Evolutionary conservation across 2,888 invertebrate genomes (phyloP), one percentile per base, ranked within the genome.

Genomic region (Apocheima hispidaria): DNA sequence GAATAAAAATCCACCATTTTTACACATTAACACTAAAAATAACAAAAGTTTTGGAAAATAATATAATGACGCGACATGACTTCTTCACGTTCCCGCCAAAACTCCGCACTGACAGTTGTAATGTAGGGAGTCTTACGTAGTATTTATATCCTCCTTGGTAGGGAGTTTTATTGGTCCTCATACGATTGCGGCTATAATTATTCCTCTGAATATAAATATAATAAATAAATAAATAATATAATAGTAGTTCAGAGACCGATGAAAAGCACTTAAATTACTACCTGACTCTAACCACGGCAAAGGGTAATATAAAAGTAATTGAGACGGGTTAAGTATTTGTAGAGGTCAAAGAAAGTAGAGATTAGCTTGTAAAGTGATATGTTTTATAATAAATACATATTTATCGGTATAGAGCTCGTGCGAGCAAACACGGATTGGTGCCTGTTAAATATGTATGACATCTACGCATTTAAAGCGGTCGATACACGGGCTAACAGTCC

Each of bases 341-440:
- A 30, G 38, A 58, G 58, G 58, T 58, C 58, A 52, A 58, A 46
- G 58, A 58, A 58, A 58, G 58, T 52, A 2, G 58, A 58, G 44
- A 51, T 50, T 38, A 30, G 46, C 18, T n/a, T 46, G 58, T 46
- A 44, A 52, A 58, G 46, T 33, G 41, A 48, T 51, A 44, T 38
- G 52, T 35, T 58, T 49, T 58, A 51, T 48, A 48, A 48, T 48
- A 48, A 48, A 53, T 48, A 58, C 30, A 56, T 56, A 48, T 57
- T 57, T 57, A 57, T 50, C 33, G 40, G 20, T 21, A 28, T 50
- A 36, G 43, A 18, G 46, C 51, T 51, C 21, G 36, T 57, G 50
- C 51, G 51, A 52, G 52, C 52, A 40, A 51, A 57, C 41, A 44
- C 23, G 21, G 38, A 55, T 30, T 3, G 23, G 48, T 21, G 38